A percentile compares a stretch with the other conserved stretches of the same genome.
Conservation (phyloP, 1,140 invertebrate species). For the Lepidurus arcticus region DNA sequence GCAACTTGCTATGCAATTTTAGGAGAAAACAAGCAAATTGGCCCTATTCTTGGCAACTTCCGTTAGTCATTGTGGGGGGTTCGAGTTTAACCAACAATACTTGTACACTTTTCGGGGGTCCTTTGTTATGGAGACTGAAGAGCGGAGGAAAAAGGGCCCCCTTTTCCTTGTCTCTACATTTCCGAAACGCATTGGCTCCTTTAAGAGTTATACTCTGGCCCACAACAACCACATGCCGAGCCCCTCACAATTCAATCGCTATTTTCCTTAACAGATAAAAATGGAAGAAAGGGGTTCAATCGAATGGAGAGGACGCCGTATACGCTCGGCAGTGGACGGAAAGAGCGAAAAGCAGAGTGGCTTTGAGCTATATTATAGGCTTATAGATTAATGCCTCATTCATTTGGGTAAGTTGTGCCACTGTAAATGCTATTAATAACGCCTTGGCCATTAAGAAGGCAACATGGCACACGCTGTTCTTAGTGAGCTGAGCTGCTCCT, state of each 20-base stretch:
- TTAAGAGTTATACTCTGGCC: neutral
- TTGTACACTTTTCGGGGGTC: neutral
- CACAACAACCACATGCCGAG: neutral
- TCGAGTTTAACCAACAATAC: neutral
- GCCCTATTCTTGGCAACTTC: neutral
- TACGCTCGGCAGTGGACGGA: neutral
- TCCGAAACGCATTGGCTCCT: neutral
- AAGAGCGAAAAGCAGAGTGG: neutral
- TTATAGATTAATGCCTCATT: neutral
- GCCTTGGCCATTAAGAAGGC: slow-evolving; percentile 9
- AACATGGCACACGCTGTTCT: slow-evolving; percentile 13
- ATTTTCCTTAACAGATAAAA: neutral
- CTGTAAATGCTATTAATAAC: slow-evolving; percentile 16
- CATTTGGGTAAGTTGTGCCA: neutral
- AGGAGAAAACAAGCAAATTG: slow-evolving; percentile 4
- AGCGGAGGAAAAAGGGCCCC: neutral
- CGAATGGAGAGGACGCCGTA: neutral
- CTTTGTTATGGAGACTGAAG: neutral
- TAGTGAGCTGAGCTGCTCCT: neutral
- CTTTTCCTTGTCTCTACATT: neutral
- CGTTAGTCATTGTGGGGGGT: neutral
- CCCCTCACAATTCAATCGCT: neutral
- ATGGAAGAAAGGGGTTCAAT: neutral
- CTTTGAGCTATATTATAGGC: neutral
- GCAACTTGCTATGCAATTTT: neutral